phyloP scores from a whole-genome alignment of 2,797 vertebrate genomes.

The Lacerta agilis region DNA sequence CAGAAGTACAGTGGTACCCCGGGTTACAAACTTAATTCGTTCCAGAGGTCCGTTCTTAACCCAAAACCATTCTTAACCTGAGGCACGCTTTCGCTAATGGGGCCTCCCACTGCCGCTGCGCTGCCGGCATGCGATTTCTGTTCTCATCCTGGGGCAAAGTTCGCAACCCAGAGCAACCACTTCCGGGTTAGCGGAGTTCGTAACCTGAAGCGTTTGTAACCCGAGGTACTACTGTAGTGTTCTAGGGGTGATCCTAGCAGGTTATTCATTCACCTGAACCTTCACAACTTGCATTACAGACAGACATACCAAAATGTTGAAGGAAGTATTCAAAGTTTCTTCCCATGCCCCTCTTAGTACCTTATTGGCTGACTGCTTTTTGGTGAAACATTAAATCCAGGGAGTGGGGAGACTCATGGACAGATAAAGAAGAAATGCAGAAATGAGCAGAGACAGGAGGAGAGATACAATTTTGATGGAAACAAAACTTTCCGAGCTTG shows the following conservation, averaged over 20 bases:
- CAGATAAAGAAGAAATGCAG: slow-evolving; percentile 1
- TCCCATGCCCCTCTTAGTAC: not conserved
- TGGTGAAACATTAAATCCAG: not conserved
- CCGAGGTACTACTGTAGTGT: not conserved
- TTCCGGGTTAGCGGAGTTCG: too few species aligned
- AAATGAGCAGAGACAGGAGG: not conserved
- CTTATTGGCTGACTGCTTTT: not conserved
- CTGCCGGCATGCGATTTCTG: too few species aligned
- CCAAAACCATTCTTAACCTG: too few species aligned
- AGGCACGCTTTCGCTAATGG: too few species aligned
- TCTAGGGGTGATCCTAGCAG: slow-evolving; percentile 17
- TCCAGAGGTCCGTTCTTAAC: too few species aligned
- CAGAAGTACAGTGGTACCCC: not conserved
- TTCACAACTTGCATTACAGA: not conserved
- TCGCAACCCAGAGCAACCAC: too few species aligned
- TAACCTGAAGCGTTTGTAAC: too few species aligned
- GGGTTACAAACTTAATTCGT: too few species aligned
- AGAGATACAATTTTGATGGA: slow-evolving; percentile 10
- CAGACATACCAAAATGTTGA: not conserved
- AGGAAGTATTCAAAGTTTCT: not conserved
- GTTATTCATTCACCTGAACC: not conserved
- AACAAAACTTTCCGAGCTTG: slow-evolving; percentile 27
- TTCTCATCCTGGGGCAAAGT: too few species aligned
- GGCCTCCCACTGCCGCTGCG: too few species aligned
- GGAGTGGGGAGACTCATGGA: not conserved